Percentiles rank a stretch among this genome's conserved stretches.
Conservation (phyloP, 2,797 vertebrate species). For the Betta splendens region DNA sequence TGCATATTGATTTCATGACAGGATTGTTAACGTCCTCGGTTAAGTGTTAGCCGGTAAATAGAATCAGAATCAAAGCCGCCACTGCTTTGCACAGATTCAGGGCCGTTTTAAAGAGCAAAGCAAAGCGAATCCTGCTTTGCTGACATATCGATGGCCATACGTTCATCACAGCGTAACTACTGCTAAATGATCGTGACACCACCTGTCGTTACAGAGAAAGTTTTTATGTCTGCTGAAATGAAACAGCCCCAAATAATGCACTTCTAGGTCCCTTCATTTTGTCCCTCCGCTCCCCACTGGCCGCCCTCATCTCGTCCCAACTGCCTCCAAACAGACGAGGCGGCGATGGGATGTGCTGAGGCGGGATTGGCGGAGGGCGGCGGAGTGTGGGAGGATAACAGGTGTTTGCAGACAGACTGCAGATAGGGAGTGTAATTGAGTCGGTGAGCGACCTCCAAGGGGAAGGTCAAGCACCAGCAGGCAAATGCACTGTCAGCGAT, state of each 20-base stretch:
- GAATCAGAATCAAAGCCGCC: conserved; percentile 15
- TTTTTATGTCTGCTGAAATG: conserved; percentile 51
- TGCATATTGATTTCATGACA: conserved; percentile 32
- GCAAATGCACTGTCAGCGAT: conserved; percentile 86
- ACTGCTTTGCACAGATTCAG: conserved; percentile 14
- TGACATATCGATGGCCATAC: not conserved
- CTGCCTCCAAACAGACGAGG: conserved; percentile 69
- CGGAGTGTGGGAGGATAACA: conserved; percentile 81
- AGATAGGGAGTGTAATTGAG: conserved; percentile 86
- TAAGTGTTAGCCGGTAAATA: conserved; percentile 31
- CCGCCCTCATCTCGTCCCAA: conserved; percentile 63
- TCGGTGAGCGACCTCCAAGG: conserved; percentile 84
- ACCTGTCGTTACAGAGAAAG: conserved; percentile 30
- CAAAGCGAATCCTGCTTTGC: conserved; percentile 9
- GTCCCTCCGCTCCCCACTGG: conserved; percentile 26
- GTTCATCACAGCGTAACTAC: conserved; percentile 31
- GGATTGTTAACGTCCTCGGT: conserved; percentile 36
- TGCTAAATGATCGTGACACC: conserved; percentile 40
- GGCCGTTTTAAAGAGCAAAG: conserved; percentile 1
- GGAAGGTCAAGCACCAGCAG: conserved; percentile 87
- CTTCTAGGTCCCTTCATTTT: conserved; percentile 31
- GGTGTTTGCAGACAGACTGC: conserved; percentile 86
- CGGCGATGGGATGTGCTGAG: conserved; percentile 69
- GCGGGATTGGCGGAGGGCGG: conserved; percentile 75
- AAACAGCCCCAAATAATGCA: conserved; percentile 28